Conservation (phyloP, 2,797 vertebrate genomes). For the Acanthurus tractus region DNA sequence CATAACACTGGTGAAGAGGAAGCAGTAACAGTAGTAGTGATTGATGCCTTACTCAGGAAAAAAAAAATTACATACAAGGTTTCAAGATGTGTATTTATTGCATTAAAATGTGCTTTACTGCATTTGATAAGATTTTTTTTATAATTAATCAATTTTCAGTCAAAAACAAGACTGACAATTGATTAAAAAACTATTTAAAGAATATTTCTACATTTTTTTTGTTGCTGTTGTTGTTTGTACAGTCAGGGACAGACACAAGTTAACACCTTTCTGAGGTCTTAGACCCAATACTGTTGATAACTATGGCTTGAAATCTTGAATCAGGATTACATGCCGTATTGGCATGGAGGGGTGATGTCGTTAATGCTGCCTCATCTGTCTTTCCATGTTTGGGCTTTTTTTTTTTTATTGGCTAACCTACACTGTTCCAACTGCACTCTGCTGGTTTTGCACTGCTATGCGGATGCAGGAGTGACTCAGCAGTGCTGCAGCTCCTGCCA, state of each 20-base stretch:
- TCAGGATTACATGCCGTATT: neutral
- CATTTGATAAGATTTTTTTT: neutral
- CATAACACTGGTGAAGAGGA: neutral
- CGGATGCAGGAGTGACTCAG: slow-evolving; percentile 68
- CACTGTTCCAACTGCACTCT: slow-evolving; percentile 6
- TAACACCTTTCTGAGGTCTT: neutral
- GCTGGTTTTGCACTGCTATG: slow-evolving; percentile 38
- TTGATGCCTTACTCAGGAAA: neutral
- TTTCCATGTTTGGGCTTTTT: neutral
- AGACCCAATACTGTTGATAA: neutral
- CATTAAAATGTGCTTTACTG: neutral
- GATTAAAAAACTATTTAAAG: neutral
- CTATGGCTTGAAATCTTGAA: neutral
- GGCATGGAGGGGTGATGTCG: slow-evolving; percentile 23
- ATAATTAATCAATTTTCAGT: neutral
- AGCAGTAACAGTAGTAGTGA: slow-evolving; percentile 5
- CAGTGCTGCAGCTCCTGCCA: slow-evolving; percentile 41
- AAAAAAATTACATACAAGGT: neutral
- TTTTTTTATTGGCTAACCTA: slow-evolving; percentile 17
- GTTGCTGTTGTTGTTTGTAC: neutral
- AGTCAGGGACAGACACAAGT: slow-evolving; percentile 71
- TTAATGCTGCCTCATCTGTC: neutral
- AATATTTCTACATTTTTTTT: slow-evolving; percentile 4
- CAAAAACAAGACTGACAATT: neutral
- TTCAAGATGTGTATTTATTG: neutral